Percentiles rank a stretch among this genome's conserved stretches.
Conservation (phyloP, 2,113 vertebrate species). For the Hypocryptadius cinnamomeus region DNA sequence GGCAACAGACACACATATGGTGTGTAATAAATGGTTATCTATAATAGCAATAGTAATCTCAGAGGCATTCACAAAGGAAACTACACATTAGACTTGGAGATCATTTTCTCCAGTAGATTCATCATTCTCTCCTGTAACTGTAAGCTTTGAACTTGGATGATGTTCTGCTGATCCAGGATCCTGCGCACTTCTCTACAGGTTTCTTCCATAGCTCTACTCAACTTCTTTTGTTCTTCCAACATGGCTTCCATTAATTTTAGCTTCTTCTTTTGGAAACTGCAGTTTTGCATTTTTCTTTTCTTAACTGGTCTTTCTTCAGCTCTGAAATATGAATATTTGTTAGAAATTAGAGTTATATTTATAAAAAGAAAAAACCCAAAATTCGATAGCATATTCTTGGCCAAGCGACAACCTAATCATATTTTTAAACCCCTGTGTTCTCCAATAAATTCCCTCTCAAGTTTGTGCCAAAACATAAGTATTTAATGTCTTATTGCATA, state of each 20-base stretch:
- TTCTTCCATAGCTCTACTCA: slow-evolving; percentile 89
- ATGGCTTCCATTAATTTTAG: slow-evolving; percentile 89
- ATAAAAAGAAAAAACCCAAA: neutral
- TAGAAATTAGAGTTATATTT: neutral
- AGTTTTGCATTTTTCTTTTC: slow-evolving; percentile 74
- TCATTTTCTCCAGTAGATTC: slow-evolving; percentile 93
- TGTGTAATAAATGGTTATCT: slow-evolving; percentile 50
- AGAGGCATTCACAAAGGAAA: slow-evolving; percentile 29
- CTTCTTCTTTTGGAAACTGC: slow-evolving; percentile 84
- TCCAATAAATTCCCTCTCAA: neutral
- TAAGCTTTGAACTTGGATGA: slow-evolving; percentile 92
- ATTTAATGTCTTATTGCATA: neutral
- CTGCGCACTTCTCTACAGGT: slow-evolving; percentile 89
- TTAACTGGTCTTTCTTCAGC: slow-evolving; percentile 77
- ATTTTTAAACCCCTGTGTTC: neutral
- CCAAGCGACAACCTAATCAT: neutral
- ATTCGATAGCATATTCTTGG: neutral
- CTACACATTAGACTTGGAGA: slow-evolving; percentile 74
- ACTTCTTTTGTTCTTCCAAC: slow-evolving; percentile 87
- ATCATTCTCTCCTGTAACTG: slow-evolving; percentile 97
- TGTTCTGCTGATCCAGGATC: slow-evolving; percentile 91
- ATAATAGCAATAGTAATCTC: slow-evolving; percentile 33
- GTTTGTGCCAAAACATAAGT: neutral
- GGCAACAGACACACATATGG: slow-evolving; percentile 49
- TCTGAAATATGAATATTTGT: slow-evolving; percentile 68